Evolutionary conservation across 2,797 vertebrate genomes (phyloP).

Genomic region (Hyperoplus immaculatus): DNA sequence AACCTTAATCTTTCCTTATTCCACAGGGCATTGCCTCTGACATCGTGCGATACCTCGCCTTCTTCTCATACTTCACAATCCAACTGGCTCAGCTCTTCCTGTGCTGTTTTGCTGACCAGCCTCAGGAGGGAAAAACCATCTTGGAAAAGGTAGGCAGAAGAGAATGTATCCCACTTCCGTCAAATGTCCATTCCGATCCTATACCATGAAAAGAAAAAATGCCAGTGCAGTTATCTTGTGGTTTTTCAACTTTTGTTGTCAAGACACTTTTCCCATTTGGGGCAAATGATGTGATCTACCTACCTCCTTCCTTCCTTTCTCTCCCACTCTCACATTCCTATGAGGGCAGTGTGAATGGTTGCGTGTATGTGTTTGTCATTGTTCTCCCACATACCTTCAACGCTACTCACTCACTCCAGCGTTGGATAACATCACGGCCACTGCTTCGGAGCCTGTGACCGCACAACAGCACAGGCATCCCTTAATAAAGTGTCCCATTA

Average conservation of each 20-base stretch:
- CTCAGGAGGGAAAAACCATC: constrained; percentile 85
- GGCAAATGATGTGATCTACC: constrained; percentile 76
- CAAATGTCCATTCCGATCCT: constrained; percentile 31
- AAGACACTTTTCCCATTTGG: constrained; percentile 72
- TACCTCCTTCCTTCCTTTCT: constrained; percentile 51
- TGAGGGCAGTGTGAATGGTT: constrained; percentile 61
- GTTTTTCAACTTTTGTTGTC: constrained; percentile 74
- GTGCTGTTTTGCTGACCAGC: constrained; percentile 90
- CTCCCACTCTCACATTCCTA: constrained; percentile 64
- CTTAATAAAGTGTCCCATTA: constrained; percentile 41
- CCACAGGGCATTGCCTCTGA: constrained; percentile 88
- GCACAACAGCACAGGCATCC: constrained; percentile 35
- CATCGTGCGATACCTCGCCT: constrained; percentile 85
- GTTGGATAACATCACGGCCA: constrained; percentile 41
- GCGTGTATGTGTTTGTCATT: constrained; percentile 40
- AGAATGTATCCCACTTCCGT: constrained; percentile 67
- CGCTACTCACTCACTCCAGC: constrained; percentile 39
- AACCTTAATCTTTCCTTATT: constrained; percentile 36
- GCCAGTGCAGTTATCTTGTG: constrained; percentile 62
- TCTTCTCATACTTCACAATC: constrained; percentile 89
- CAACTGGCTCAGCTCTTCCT: constrained; percentile 90
- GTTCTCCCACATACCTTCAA: constrained; percentile 59
- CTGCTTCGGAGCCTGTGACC: constrained; percentile 28
- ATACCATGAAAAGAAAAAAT: constrained; percentile 55
- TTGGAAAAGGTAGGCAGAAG: constrained; percentile 83